Base-by-base conservation (phyloP, 2,113 vertebrate species). In the Hemichromis elongatus region DNA sequence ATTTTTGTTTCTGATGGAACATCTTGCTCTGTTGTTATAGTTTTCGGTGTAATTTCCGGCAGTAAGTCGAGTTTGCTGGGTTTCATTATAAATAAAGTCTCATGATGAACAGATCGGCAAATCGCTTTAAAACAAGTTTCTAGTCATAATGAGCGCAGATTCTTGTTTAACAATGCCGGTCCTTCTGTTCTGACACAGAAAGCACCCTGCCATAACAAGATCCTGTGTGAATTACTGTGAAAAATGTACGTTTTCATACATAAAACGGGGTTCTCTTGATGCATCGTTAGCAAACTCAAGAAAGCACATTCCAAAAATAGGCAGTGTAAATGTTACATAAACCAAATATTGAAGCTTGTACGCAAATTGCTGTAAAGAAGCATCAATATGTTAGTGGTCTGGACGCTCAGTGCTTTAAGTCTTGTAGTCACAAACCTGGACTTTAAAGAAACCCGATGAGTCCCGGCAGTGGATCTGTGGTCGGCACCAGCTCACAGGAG, bases 221-320 rank as follows among this genome's bases (percentile, higher is more conserved):
- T 75, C 18, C 42, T 28, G n/a, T 47, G 42, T 56, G 54, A 63
- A 1, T 68, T 50, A 85, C 26, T 66, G 11, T 81, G 24, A 73
- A 28, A 59, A 66, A 75, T 82, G 3, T 16, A 45, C 1, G 3
- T 80, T 7, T 55, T 50, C 13, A n/a, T 77, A 24, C 26, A 63
- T n/a, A 70, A 30, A 81, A 89, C 37, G 57, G 3, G 1, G 6
- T 16, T 68, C 47, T 50, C 40, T 30, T 21, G 18, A 55, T 42
- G 55, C 13, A 53, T 53, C 0, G 21, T 54, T 45, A 84, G 52
- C 50, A 50, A 68, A 82, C 35, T 42, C 28, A 80, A 78, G 26
- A 86, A 83, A 54, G n/a, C 70, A 45, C 83, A 86, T 52, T 70
- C 50, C 30, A 50, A 81, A 86, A 30, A 88, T 68, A 70, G 59